phyloP scores from a whole-genome alignment of 2,888 invertebrate genomes.

The Rapana venosa region DNA sequence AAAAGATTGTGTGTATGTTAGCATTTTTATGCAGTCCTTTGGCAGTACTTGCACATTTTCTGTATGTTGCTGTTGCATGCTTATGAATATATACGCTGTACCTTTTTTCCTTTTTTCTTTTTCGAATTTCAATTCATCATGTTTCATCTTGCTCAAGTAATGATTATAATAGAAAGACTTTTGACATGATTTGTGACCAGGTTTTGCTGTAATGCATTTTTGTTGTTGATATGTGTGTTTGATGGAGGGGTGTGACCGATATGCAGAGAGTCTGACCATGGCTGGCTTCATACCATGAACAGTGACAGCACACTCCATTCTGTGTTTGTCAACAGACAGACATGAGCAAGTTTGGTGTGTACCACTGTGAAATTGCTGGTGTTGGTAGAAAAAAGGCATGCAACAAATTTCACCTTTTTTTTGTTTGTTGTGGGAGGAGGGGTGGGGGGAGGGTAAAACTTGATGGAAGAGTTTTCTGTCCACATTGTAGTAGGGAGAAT shows the following conservation, averaged over 20 bases:
- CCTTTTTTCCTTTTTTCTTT: neutral
- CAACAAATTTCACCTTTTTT: too few relatives aligned
- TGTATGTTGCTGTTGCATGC: neutral
- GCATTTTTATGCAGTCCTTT: neutral
- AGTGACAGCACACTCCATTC: too few relatives aligned
- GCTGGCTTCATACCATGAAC: too few relatives aligned
- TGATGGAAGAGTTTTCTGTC: too few relatives aligned
- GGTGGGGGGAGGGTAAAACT: too few relatives aligned
- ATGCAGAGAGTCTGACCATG: too few relatives aligned
- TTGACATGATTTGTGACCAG: neutral
- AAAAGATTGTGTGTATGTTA: neutral
- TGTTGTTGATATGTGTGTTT: neutral
- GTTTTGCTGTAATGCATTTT: neutral
- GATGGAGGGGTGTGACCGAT: neutral
- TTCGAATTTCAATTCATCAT: neutral
- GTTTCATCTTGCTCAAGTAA: conserved; percentile 18
- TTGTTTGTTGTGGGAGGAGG: too few relatives aligned
- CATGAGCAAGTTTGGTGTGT: too few relatives aligned
- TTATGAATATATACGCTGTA: neutral
- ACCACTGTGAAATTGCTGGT: too few relatives aligned
- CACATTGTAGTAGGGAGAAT: too few relatives aligned
- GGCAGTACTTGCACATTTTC: neutral
- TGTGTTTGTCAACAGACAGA: too few relatives aligned
- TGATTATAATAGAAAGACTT: neutral
- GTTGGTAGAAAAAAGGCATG: too few relatives aligned